phyloP scores from a whole-genome alignment of 1,140 invertebrate species.

The Arion vulgaris region DNA sequence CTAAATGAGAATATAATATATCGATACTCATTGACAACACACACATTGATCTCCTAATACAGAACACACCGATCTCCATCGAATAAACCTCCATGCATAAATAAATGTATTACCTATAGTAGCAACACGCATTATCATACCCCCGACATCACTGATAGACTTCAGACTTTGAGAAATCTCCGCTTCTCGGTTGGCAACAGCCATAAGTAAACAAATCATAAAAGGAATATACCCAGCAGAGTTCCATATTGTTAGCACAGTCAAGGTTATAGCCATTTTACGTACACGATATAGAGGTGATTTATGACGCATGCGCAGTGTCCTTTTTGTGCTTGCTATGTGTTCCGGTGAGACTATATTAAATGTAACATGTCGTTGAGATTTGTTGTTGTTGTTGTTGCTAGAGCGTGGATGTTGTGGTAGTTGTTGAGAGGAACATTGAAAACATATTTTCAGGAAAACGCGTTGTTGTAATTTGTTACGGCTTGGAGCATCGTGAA shows the following conservation, averaged over 20 bases:
- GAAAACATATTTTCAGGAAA: neutral
- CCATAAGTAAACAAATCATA: neutral
- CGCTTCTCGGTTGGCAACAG: neutral
- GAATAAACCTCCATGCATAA: neutral
- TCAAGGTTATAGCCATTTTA: neutral
- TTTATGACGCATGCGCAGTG: neutral
- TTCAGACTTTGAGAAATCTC: neutral
- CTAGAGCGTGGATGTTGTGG: neutral
- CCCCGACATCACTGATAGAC: neutral
- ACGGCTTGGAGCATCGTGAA: neutral
- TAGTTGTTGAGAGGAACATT: neutral
- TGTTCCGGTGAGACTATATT: neutral
- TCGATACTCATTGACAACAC: neutral
- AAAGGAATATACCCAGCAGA: neutral
- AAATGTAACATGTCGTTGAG: neutral
- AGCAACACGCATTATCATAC: neutral
- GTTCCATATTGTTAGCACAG: neutral
- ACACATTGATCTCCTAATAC: neutral
- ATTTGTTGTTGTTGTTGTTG: neutral
- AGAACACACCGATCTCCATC: neutral
- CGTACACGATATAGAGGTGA: neutral
- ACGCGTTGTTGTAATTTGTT: neutral
- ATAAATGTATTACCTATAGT: conserved; percentile 8
- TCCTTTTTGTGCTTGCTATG: neutral
- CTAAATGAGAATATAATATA: no score